These are phyloP conservation scores for Cistogaster globosa DNA, from an alignment of 2,888 invertebrate species.

Conservation along the genomic window DNA sequence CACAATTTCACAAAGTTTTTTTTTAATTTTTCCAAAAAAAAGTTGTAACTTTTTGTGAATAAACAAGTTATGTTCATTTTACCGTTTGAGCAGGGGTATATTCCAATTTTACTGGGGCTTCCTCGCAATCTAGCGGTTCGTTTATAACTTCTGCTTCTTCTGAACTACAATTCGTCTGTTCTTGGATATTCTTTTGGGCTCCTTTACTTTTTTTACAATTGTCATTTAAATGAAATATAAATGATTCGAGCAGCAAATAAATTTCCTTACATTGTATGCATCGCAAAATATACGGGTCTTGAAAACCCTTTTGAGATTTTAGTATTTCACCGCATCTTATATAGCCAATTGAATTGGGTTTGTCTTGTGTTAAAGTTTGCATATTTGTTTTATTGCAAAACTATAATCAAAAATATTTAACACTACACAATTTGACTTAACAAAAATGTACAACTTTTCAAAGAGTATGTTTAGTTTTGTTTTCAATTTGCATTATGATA, in stretches of 20 bases:
- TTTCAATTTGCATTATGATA: background rate
- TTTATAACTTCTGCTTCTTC: slow-evolving; percentile 30
- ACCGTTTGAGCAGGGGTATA: slow-evolving; percentile 21
- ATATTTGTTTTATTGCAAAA: slow-evolving; percentile 2
- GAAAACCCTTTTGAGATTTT: slow-evolving; percentile 37
- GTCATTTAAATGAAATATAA: slow-evolving; percentile 52
- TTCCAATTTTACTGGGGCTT: slow-evolving; percentile 48
- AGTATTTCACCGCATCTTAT: slow-evolving; percentile 59
- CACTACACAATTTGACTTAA: background rate
- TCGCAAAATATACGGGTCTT: slow-evolving; percentile 45
- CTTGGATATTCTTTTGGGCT: background rate
- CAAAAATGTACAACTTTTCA: slow-evolving; percentile 7
- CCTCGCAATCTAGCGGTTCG: slow-evolving; percentile 27
- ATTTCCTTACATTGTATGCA: slow-evolving; percentile 57
- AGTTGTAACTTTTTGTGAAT: too few relatives aligned
- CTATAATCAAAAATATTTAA: background rate
- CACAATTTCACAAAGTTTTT: too few relatives aligned
- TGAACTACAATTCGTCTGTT: background rate
- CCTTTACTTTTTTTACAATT: slow-evolving; percentile 20
- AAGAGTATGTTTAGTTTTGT: slow-evolving; percentile 36
- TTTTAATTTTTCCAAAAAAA: too few relatives aligned
- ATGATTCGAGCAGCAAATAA: slow-evolving; percentile 56
- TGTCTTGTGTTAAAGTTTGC: slow-evolving; percentile 20
- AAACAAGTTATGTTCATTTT: background rate
- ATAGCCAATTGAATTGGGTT: slow-evolving; percentile 39